Conservation (phyloP, 2,888 invertebrate genomes). For the Cataglyphis rosenhaueri region DNA sequence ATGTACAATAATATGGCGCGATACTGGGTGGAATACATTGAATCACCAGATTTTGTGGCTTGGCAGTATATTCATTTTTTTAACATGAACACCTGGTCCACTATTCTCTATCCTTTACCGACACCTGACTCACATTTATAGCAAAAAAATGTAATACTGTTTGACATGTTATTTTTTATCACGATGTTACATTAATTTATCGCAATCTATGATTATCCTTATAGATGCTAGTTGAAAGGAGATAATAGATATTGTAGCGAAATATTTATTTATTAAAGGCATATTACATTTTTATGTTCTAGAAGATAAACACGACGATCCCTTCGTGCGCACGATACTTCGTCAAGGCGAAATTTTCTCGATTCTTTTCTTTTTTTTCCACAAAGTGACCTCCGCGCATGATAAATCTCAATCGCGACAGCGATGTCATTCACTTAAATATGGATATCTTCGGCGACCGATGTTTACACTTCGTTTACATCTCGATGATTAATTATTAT, state of each 20-base stretch:
- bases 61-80: constrained; percentile 77
- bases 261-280: constrained; percentile 79
- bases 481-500: constrained; percentile 52
- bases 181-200: neutral
- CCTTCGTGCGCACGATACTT: constrained; percentile 65
- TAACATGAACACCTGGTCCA: constrained; percentile 73
- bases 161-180: neutral
- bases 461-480: constrained; percentile 46
- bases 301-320: constrained; percentile 72
- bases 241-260: constrained; percentile 69
- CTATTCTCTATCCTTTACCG: constrained; percentile 75
- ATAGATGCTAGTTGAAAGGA: neutral
- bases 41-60: constrained; percentile 54
- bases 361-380: constrained; percentile 38
- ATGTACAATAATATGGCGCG: constrained; percentile 60
- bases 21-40: constrained; percentile 76
- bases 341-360: constrained; percentile 47
- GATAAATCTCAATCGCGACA: constrained; percentile 53
- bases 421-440: constrained; percentile 51
- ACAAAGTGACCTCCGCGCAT: constrained; percentile 58
- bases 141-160: neutral
- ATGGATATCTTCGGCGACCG: constrained; percentile 51
- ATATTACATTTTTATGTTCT: constrained; percentile 73
- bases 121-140: constrained; percentile 66
- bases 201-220: neutral